Percentiles rank a stretch among this genome's conserved stretches.
Conservation (phyloP, 2,888 invertebrate species). For the Tenthredo amoena region DNA sequence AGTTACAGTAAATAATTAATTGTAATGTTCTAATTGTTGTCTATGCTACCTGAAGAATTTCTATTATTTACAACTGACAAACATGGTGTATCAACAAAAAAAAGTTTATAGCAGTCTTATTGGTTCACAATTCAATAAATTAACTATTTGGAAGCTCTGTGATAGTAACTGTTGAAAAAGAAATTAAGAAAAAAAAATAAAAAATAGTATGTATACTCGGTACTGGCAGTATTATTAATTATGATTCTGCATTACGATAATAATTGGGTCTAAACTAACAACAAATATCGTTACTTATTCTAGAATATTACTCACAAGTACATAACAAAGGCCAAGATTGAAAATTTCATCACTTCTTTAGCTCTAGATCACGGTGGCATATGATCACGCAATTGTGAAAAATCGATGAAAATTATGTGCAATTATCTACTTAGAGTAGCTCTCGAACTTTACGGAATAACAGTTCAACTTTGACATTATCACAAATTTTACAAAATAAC, state of each 20-base stretch:
- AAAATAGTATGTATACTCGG: background rate
- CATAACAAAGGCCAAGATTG: conserved; percentile 22
- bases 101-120: conserved; percentile 29
- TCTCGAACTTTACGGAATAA: conserved; percentile 3
- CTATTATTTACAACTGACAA: conserved; percentile 14
- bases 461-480: conserved; percentile 3
- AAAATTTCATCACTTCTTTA: background rate
- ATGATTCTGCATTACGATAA: conserved; percentile 2
- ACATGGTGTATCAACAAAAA: background rate
- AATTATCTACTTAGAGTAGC: background rate
- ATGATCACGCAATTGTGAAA: background rate
- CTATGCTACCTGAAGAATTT: conserved; percentile 1
- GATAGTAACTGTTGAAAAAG: conserved; percentile 30
- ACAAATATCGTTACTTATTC: conserved; percentile 27
- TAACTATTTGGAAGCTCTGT: conserved; percentile 42
- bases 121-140: conserved; percentile 35
- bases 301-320: conserved; percentile 6
- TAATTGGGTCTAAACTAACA: background rate
- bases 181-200: background rate
- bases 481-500: conserved; percentile 23
- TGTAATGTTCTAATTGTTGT: background rate
- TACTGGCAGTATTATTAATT: conserved; percentile 46
- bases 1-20: background rate
- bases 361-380: background rate
- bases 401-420: conserved; percentile 14